Conservation (phyloP, 2,797 vertebrate species). For the Danio jaintianensis region DNA sequence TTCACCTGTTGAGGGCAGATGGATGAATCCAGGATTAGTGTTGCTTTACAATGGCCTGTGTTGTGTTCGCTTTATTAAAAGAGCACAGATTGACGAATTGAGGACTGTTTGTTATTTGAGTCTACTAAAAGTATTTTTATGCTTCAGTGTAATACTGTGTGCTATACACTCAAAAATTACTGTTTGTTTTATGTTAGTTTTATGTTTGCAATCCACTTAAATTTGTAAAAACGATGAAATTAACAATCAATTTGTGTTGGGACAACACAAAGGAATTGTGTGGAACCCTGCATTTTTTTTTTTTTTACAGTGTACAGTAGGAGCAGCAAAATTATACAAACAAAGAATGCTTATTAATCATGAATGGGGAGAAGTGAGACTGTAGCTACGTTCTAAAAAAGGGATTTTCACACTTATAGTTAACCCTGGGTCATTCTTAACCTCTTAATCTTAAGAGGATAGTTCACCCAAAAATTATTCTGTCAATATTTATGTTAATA, state of each 20-base stretch:
- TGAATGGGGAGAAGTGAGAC: neutral
- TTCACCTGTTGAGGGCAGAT: constrained; percentile 75
- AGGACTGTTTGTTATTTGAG: neutral
- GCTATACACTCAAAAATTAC: no score
- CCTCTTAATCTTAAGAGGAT: no score
- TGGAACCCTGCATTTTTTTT: no score
- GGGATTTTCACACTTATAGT: no score
- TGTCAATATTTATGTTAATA: no score
- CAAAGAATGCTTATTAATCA: neutral
- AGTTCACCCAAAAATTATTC: no score
- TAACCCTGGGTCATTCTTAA: no score
- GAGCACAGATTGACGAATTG: constrained; percentile 11
- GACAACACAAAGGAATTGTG: no score
- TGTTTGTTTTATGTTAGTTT: no score
- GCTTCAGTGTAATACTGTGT: constrained; percentile 2
- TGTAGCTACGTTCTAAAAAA: neutral
- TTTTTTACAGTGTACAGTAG: neutral
- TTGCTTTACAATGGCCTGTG: constrained; percentile 11
- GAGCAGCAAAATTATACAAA: constrained; percentile 16
- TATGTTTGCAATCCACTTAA: no score
- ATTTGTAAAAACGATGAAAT: no score
- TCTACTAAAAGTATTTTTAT: neutral
- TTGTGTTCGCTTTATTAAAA: constrained; percentile 20
- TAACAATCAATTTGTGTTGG: no score
- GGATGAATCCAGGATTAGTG: constrained; percentile 59